Conservation (phyloP, 2,113 vertebrate genomes). For the Phasianus colchicus region DNA sequence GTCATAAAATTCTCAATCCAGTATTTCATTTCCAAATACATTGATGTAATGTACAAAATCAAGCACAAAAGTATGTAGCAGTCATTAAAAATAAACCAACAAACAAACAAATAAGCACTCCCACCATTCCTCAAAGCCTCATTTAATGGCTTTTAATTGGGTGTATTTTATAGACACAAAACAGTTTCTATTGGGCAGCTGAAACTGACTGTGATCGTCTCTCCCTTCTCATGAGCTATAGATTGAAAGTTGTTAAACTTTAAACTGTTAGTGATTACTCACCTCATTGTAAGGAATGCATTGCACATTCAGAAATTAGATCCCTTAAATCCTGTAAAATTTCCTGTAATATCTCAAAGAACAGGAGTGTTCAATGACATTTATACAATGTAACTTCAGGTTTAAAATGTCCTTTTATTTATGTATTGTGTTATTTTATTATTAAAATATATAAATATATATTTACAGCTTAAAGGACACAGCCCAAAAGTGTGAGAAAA, state of each 20-base stretch:
- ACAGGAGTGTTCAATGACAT: background rate
- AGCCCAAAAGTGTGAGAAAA: background rate
- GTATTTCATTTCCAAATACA: background rate
- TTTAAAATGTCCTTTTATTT: background rate
- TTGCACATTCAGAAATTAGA: background rate
- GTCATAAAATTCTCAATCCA: background rate
- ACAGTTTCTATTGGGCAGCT: fast-evolving
- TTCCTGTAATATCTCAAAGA: background rate
- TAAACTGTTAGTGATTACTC: background rate
- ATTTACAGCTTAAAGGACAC: background rate
- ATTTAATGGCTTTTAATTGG: background rate
- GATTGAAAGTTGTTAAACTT: background rate
- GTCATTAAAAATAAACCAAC: background rate
- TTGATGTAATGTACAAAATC: background rate
- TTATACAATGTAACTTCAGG: background rate
- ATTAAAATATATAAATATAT: background rate
- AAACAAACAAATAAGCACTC: background rate
- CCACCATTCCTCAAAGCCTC: background rate
- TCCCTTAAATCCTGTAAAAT: background rate
- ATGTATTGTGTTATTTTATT: too few species aligned
- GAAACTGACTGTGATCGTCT: background rate
- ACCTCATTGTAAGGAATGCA: background rate
- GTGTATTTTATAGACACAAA: background rate
- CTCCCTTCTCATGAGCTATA: background rate
- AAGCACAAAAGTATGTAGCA: background rate